These are phyloP conservation scores for Pagrus major DNA, from an alignment of 2,113 vertebrate species.

Conservation along the genomic window DNA sequence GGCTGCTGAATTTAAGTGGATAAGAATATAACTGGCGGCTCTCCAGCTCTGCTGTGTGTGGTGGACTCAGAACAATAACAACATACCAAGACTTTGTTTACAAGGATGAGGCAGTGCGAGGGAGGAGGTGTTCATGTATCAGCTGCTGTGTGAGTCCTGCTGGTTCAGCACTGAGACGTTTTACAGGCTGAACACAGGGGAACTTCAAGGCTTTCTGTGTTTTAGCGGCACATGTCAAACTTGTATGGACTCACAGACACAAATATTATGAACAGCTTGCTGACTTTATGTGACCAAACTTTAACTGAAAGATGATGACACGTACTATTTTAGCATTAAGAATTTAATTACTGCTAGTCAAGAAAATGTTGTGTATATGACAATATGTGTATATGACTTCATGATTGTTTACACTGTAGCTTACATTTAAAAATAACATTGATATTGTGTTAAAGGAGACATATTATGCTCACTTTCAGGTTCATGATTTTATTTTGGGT, in stretches of 20 bases:
- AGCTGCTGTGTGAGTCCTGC: constrained; percentile 38
- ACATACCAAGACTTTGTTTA: constrained; percentile 23
- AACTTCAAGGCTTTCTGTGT: constrained; percentile 31
- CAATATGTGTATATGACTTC: too few relatives aligned
- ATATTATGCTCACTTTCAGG: too few relatives aligned
- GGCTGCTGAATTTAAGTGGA: constrained; percentile 44
- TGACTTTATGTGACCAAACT: constrained; percentile 19
- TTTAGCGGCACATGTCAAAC: neutral
- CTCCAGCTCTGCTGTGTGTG: constrained; percentile 31
- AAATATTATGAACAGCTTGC: neutral
- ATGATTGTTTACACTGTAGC: too few relatives aligned
- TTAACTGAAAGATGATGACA: constrained; percentile 16
- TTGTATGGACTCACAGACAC: neutral
- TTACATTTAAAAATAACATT: too few relatives aligned
- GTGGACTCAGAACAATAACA: constrained; percentile 28
- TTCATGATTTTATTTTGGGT: too few relatives aligned
- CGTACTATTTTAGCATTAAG: too few relatives aligned
- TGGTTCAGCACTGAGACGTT: constrained; percentile 23
- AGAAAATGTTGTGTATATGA: too few relatives aligned
- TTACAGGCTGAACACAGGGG: constrained; percentile 17
- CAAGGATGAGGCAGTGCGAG: constrained; percentile 4
- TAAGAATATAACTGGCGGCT: constrained; percentile 33
- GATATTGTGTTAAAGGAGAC: too few relatives aligned
- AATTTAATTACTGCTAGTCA: too few relatives aligned
- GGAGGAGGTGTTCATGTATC: constrained; percentile 21